phyloP scores from a whole-genome alignment of 2,888 invertebrate species.

The Eupithecia subfuscata region DNA sequence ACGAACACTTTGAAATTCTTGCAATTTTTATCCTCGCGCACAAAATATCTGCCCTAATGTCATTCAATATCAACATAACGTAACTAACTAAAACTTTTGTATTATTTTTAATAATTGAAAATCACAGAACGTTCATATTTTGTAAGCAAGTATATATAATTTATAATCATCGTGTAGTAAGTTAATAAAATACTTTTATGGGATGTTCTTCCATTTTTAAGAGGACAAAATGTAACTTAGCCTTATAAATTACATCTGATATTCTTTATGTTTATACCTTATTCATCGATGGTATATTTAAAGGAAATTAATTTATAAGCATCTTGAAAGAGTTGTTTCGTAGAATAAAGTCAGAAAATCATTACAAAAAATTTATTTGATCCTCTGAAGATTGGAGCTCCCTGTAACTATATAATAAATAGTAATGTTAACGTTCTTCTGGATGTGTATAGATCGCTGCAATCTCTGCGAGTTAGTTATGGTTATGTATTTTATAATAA shows the following conservation, averaged over 20 bases:
- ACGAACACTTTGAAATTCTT: not conserved
- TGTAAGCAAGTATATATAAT: constrained; percentile 9
- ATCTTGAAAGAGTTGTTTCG: not conserved
- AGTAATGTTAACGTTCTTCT: constrained; percentile 30
- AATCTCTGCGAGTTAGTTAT: constrained; percentile 54
- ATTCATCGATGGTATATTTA: not conserved
- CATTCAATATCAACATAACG: not conserved
- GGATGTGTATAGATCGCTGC: constrained; percentile 25
- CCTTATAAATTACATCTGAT: not conserved
- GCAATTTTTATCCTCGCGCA: not conserved
- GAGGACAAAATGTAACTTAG: not conserved
- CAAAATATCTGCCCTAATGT: not conserved
- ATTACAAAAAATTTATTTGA: not conserved
- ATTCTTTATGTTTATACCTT: not conserved
- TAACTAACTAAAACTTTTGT: not conserved
- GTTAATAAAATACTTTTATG: constrained; percentile 9
- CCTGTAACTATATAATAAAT: not conserved
- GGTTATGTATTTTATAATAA: constrained; percentile 80
- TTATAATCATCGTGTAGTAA: constrained; percentile 19
- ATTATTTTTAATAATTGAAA: not conserved
- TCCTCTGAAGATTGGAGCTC: not conserved
- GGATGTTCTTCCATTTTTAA: not conserved
- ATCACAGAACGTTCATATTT: not conserved
- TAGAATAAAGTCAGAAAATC: not conserved
- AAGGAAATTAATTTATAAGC: not conserved